Base-by-base conservation (phyloP, 2,797 vertebrate species). In the Champsocephalus gunnari region DNA sequence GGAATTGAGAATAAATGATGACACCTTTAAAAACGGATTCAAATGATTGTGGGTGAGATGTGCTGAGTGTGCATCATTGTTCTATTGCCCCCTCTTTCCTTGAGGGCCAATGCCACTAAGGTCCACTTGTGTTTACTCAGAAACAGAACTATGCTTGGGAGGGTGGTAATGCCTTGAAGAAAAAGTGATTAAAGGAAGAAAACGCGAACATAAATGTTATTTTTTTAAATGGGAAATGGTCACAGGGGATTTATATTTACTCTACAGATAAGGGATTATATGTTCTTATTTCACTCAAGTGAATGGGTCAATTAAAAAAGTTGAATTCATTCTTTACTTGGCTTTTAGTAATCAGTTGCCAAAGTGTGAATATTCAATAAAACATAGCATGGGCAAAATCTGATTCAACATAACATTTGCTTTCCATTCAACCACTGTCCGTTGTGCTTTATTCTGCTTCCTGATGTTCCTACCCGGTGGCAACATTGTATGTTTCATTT, bases 401-500 rank as follows among this genome's bases (percentile, higher is more conserved):
- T 38, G 67, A 68, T 9, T 43, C 9, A 53, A 12, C n/a, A 41
- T 5, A 54, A 78, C 24, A 3, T 10, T 41, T 7, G 16, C 16
- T 54, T 13, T 17, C 21, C 65, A 72, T 51, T 60, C 49, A 58
- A 45, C 17, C 17, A 5, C 10, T 10, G 21, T 55, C 84, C 28
- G 61, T 19, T 64, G 70, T 59, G 51, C 9, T 54, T 73, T 4
- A 57, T 55, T 49, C 51, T 28, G n/a, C 12, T 59, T 79, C 74
- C 67, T n/a, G 6, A 56, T 43, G 66, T 45, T 56, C 62, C 66
- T 58, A 53, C 79, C 62, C 57, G n/a, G 21, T 49, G 69, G 66
- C 75, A 28, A 49, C 59, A 65, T 66, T 41, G 74, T 69, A 89
- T 84, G 75, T 91, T 91, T 91, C 79, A 91, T 92, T 92, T 90